Evolutionary conservation across 2,113 vertebrate genomes (phyloP).

Genomic region (Urocitellus parryii): DNA sequence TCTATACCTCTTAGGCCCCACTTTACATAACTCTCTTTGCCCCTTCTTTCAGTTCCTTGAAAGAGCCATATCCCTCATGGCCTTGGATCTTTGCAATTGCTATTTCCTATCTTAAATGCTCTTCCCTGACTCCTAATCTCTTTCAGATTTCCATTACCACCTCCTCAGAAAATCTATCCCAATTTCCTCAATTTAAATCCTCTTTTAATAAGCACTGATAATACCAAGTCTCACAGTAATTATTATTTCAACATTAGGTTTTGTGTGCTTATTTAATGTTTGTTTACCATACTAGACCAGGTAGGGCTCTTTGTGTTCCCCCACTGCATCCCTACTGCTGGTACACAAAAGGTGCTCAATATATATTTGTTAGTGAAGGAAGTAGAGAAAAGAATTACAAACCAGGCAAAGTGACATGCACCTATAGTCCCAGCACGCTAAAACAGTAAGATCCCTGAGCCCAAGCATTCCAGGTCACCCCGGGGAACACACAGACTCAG

Average conservation of each 20-base stretch:
- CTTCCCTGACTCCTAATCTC: not conserved
- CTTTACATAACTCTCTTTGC: not conserved
- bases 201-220: not conserved
- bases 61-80: not conserved
- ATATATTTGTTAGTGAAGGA: not conserved
- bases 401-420: not conserved
- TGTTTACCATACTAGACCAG: not conserved
- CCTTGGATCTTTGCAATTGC: not conserved
- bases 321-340: not conserved
- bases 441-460: not conserved
- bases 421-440: not conserved
- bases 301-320: not conserved
- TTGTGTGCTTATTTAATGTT: not conserved
- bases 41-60: not conserved
- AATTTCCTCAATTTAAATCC: conserved; percentile 3
- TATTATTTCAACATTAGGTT: not conserved
- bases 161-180: conserved; percentile 12
- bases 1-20: not conserved
- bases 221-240: not conserved
- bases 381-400: conserved; percentile 22
- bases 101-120: not conserved
- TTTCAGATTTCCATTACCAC: not conserved
- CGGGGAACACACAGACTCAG: not conserved
- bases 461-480: not conserved
- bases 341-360: not conserved